Percentiles rank a stretch among this genome's conserved stretches.
These are phyloP conservation scores for Actinia tenebrosa DNA, from an alignment of 64 coral and sea anemone genomes.

Conservation along the genomic window DNA sequence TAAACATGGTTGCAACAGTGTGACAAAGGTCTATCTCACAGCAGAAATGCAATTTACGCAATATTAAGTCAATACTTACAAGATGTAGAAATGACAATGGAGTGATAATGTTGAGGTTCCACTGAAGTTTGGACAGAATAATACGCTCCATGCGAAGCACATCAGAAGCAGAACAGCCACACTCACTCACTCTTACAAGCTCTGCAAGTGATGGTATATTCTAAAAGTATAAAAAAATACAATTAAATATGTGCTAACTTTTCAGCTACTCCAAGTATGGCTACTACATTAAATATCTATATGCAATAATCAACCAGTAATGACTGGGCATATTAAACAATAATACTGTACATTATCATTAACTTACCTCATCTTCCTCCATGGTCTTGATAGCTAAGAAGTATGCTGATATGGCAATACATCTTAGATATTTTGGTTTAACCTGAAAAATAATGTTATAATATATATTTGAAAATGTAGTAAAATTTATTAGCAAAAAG, in stretches of 20 bases:
- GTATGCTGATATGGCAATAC: constrained; percentile 73
- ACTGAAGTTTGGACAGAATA: constrained; percentile 76
- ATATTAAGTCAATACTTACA: constrained; percentile 41
- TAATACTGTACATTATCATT: no score
- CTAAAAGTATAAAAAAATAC: constrained; percentile 8
- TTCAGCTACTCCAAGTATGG: no score
- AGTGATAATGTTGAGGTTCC: constrained; percentile 82
- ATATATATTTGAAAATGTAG: neutral
- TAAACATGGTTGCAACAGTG: no score
- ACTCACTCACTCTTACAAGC: constrained; percentile 81
- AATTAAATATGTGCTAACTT: neutral
- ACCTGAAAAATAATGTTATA: constrained; percentile 32
- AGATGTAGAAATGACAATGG: constrained; percentile 80
- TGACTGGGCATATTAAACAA: no score
- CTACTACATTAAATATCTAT: no score
- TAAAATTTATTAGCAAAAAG: no score
- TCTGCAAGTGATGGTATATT: constrained; percentile 75
- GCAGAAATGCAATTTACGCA: neutral
- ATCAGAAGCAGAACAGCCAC: constrained; percentile 83
- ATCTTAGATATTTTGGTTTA: constrained; percentile 76
- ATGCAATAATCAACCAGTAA: no score
- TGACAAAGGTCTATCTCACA: no score
- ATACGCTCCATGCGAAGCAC: constrained; percentile 89
- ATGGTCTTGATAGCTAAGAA: constrained; percentile 88
- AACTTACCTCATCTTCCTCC: constrained; percentile 90